Evolutionary conservation across 2,888 invertebrate genomes (phyloP), one percentile per base, ranked within the genome.

Genomic region (Lithophane semibrunnea): DNA sequence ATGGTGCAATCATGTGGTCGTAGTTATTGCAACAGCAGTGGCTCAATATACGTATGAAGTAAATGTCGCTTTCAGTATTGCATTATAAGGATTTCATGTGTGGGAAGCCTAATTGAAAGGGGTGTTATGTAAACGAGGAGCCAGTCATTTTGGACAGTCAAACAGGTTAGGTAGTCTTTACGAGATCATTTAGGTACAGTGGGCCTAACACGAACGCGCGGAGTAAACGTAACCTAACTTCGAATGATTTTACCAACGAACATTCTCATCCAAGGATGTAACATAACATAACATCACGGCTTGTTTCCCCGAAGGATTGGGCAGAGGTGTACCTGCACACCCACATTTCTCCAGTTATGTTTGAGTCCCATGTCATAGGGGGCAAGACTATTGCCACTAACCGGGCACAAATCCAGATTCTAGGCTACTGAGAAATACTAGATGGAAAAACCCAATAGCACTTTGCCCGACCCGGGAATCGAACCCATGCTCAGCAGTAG

Each of bases 41-140:
- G 44, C 75, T 49, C 81, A 73, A 80, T 75, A 80, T 72, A 66
- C 61, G 69, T 63, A 69, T 72, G 60, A 52, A 73, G 81, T 54
- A 72, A 81, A 77, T 74, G 78, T 85, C 67, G 60, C 73, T 68
- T 84, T 82, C 67, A 29, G 75, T 70, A 54, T 73, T 77, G 64
- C 85, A 63, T 73, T 76, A 76, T 76, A 86, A 79, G 86, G 84
- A 84, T 63, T 76, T 67, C 66, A 60, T 68, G 68, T 74, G 83
- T 86, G 73, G 86, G 86, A 66, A 68, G 83, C 71, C 65, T 78
- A 42, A 75, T 85, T 76, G 63, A 70, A 71, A 42, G 60, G 73
- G 63, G 61, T 69, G 29, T 85, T 82, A 74, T 72, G 78, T 58
- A 85, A 85, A 71, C 18, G 47, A 64, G 58, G 16, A 7, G n/a